A percentile compares a stretch with the other conserved stretches of the same genome.
These are phyloP conservation scores for Sebastes minor DNA, from an alignment of 2,797 vertebrate species.

Conservation along the genomic window DNA sequence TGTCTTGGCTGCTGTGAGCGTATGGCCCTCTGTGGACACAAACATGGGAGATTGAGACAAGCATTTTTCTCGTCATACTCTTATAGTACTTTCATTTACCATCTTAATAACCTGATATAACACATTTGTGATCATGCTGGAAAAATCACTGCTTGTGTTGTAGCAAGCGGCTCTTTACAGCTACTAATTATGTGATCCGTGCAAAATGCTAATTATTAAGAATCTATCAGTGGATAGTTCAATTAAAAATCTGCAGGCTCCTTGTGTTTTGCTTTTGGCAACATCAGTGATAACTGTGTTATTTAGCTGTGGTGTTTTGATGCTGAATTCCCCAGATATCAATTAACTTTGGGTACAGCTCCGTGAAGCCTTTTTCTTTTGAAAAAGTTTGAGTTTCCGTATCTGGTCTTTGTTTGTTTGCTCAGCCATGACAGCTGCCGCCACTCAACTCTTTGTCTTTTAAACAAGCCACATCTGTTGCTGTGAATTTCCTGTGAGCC, in stretches of 20 bases:
- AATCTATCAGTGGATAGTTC: not conserved
- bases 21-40: too few relatives aligned
- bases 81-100: not conserved
- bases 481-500: not conserved
- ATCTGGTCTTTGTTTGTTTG: not conserved
- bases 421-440: not conserved
- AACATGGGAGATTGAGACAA: not conserved
- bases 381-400: not conserved
- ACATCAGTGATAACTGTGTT: not conserved
- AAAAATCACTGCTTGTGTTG: not conserved
- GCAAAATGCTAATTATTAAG: not conserved
- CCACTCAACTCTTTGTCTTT: not conserved
- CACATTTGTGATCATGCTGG: too few relatives aligned
- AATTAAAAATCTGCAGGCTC: not conserved
- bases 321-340: not conserved
- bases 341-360: not conserved
- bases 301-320: not conserved
- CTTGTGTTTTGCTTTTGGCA: not conserved
- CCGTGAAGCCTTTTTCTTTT: not conserved
- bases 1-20: too few relatives aligned
- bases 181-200: not conserved
- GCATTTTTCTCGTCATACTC: not conserved
- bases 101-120: not conserved
- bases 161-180: not conserved
- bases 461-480: not conserved